Percentiles rank a stretch among this genome's conserved stretches.
Evolutionary conservation across 2,113 vertebrate species (phyloP).

Genomic region (Pomatorhinus ruficollis): DNA sequence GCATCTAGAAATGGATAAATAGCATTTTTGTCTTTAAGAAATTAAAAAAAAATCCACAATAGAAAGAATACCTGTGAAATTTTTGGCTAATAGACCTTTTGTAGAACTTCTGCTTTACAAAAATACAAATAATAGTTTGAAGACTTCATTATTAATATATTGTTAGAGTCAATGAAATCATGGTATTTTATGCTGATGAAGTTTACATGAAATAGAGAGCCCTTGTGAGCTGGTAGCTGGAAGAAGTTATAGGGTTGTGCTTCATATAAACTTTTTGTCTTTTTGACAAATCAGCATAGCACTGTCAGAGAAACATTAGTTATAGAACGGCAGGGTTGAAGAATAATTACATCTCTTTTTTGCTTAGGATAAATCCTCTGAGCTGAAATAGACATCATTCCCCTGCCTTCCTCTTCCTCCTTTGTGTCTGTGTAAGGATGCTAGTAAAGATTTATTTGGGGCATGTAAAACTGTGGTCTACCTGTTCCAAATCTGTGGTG

Average conservation of each 20-base stretch:
- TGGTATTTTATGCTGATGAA: not conserved
- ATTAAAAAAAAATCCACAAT: not conserved
- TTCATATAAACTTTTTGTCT: not conserved
- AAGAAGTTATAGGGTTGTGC: accelerated
- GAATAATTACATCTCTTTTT: not conserved
- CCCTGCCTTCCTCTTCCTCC: not conserved
- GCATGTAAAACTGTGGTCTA: not conserved
- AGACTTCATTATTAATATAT: not conserved
- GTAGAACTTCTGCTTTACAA: not conserved
- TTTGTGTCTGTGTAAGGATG: not conserved
- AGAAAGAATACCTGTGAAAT: not conserved
- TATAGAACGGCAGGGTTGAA: not conserved
- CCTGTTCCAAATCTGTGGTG: not conserved
- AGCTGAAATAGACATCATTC: not conserved
- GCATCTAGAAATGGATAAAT: not conserved
- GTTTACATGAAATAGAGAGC: not conserved
- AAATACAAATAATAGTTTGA: not conserved
- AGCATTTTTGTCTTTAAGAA: not conserved
- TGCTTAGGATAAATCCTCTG: not conserved
- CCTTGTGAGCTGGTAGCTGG: not conserved
- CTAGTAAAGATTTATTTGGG: not conserved
- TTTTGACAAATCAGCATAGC: not conserved
- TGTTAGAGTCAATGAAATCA: not conserved
- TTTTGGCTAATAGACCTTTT: not conserved
- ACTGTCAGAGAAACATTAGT: not conserved